Conservation (phyloP, 2,113 vertebrate genomes). For the Caretta caretta region DNA sequence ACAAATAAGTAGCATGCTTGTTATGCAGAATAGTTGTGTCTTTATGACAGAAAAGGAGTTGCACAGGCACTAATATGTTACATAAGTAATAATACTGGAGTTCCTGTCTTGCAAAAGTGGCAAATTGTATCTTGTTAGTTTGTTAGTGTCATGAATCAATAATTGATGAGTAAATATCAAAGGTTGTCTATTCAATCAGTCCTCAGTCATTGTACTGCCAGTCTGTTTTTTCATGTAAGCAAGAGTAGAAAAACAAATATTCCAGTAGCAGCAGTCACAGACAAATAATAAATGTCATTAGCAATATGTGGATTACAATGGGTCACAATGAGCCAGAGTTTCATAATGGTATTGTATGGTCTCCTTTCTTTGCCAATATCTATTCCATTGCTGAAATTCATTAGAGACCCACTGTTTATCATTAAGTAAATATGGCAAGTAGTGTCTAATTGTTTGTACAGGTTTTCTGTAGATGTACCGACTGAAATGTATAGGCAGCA, state of each 20-base stretch:
- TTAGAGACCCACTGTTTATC: not conserved
- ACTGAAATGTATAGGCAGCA: not conserved
- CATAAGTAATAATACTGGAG: not conserved
- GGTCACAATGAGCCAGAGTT: not conserved
- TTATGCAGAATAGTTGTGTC: not conserved
- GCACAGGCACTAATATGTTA: not conserved
- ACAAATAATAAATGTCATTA: not conserved
- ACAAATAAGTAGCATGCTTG: no score
- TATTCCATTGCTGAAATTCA: not conserved
- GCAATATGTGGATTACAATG: not conserved
- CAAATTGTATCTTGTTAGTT: not conserved
- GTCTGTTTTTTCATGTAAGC: not conserved
- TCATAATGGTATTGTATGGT: not conserved
- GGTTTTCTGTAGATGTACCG: not conserved
- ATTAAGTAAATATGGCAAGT: not conserved
- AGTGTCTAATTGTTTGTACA: not conserved
- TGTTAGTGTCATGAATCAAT: not conserved
- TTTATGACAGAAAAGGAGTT: not conserved
- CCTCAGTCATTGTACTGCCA: not conserved
- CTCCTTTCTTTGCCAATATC: not conserved
- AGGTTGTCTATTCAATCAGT: not conserved
- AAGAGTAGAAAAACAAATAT: not conserved
- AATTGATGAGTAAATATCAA: not conserved
- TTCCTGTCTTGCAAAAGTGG: not conserved
- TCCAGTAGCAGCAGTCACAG: not conserved